Base-by-base conservation (phyloP, 2,797 vertebrate species). In the Hemitrygon akajei region DNA sequence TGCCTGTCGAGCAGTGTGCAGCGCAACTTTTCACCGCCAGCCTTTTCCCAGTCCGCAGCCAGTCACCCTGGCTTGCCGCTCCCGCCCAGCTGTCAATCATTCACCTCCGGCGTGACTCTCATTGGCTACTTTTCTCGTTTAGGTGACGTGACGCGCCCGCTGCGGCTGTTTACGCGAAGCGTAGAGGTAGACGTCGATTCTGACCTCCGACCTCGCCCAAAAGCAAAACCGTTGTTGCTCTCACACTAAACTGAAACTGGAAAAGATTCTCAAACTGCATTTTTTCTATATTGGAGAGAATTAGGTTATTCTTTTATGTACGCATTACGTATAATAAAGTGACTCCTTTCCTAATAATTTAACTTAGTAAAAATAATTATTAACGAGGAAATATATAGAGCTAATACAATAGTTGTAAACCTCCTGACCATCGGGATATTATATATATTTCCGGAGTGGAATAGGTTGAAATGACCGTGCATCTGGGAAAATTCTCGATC, bases 71-170 rank as follows among this genome's bases (percentile, higher is more conserved):
- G 3, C 4, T 63, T 63, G 60, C 87, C 34, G 87, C 30, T 91
- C 87, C 91, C 91, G 91, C 91, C 91, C 69, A 92, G 37, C 63
- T 91, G 87, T 91, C 87, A 91, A 91, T 91, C 87, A 91, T 7
- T 20, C 63, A n/a, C 87, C 22, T 12, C 18, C 63, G 20, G 60
- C 69, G 12, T 2, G 34, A 0, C 69, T 92, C 91, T 7, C 10
- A 92, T 92, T 92, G 91, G 91, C 66, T 7, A n/a, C 18, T 20
- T 18, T 20, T 10, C 84, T 0, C 1, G 25, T 10, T 7, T 34
- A 40, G 79, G 37, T 81, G 37, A 81, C 79, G 37, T 81, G 37
- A 81, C 79, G 37, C 37, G 79, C 37, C 79, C 18, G 79, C 56
- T 58, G 27, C 58, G 14, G 20, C 20, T 25, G 30, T 10, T 16